Percentiles rank a stretch among this genome's conserved stretches.
Evolutionary conservation across 2,113 vertebrate genomes (phyloP).

Genomic region (Furnarius figulus): DNA sequence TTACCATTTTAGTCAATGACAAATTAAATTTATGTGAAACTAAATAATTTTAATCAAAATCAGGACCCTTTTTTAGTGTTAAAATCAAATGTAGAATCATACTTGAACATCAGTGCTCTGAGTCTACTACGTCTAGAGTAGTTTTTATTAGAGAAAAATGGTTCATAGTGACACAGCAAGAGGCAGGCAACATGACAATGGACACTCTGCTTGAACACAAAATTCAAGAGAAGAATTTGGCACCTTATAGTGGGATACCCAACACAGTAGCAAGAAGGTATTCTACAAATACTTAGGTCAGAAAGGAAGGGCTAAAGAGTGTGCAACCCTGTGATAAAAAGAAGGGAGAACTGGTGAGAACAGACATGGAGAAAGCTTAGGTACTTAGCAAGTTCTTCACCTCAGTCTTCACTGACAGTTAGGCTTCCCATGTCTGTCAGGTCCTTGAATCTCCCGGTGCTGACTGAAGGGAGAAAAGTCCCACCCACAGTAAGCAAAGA

Average conservation of each 20-base stretch:
- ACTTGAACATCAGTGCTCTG: not conserved
- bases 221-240: not conserved
- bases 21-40: not conserved
- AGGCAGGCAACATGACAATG: not conserved
- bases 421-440: not conserved
- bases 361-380: not conserved
- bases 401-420: not conserved
- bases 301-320: not conserved
- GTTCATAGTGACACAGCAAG: not conserved
- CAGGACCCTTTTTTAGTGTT: not conserved
- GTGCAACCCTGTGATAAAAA: not conserved
- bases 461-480: not conserved
- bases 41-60: not conserved
- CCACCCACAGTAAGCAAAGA: not conserved
- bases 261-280: not conserved
- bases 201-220: not conserved
- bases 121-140: not conserved
- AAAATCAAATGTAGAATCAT: not conserved
- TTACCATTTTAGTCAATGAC: not conserved
- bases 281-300: not conserved
- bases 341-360: not conserved
- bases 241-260: not conserved
- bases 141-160: not conserved
- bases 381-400: not conserved
- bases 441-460: not conserved